Base-by-base conservation (phyloP, 2,888 invertebrate species). In the Miltochrista miniata region DNA sequence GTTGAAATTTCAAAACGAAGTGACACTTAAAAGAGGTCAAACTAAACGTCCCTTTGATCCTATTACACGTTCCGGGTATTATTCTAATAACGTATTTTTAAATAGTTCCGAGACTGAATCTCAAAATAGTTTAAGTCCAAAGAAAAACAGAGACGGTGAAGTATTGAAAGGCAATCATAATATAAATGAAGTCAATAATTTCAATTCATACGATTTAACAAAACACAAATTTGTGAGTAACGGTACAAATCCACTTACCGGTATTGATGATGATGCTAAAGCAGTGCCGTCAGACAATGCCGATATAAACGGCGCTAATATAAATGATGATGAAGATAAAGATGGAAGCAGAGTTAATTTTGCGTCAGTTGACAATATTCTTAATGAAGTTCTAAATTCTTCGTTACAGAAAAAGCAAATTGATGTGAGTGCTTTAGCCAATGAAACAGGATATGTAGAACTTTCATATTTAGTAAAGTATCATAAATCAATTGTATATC, bases 401-500 rank as follows among this genome's bases (percentile, higher is more conserved):
- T 56, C 67, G 8, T 14, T 59, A 12, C 48, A 42, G 7, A 56
- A 60, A 18, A 46, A 56, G 9, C 53, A 63, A 30, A 45, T 66
- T 31, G 46, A 59, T 12, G 33, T 51, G 7, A 56, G 45, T 40
- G 47, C 54, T 31, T 12, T 56, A 31, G 31, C 53, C 15, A 53
- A 41, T 49, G 47, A 50, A 13, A 57, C 55, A 38, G 69, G 54
- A 49, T 56, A 67, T 29, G 54, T 68, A 45, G 60, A 68, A 45
- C 49, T 66, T 30, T 58, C 57, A 31, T 52, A 68, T 49, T 51
- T 66, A 34, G 40, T 66, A 31, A 66, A 59, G 36, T 52, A 68
- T 56, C 62, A 66, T 2, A 65, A 62, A 52, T 46, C 45, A 1
- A 43, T 62, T 10, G 31, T 60, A 1, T 65, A 65, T 45, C 59